A percentile compares a stretch with the other conserved stretches of the same genome.
Evolutionary conservation across 2,113 vertebrate genomes (phyloP).

Genomic region (Myotis brandtii): DNA sequence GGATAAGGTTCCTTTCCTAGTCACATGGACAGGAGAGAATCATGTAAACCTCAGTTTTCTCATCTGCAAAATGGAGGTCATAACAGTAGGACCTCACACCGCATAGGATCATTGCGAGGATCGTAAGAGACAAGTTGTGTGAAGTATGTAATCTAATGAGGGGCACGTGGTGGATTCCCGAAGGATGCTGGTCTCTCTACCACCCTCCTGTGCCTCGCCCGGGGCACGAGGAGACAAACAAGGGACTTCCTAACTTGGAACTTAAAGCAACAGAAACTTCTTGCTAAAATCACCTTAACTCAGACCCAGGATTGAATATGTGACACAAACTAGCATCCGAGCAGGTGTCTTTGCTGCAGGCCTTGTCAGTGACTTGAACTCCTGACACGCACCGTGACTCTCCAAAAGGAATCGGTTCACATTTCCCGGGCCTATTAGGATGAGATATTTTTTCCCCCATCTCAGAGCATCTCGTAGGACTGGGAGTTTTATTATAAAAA

Average conservation of each 20-base stretch:
- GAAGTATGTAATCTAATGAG: accelerated
- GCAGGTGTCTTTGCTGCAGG: not conserved
- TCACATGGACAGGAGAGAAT: not conserved
- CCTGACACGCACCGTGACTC: accelerated
- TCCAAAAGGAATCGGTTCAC: not conserved
- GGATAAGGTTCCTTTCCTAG: not conserved
- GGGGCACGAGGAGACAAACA: not conserved
- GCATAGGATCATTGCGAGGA: too few species aligned
- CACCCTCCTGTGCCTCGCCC: accelerated
- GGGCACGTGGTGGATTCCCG: accelerated
- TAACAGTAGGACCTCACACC: too few species aligned
- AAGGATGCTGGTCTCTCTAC: too few species aligned
- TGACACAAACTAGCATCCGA: not conserved
- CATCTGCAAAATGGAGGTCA: not conserved
- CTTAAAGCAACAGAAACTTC: not conserved
- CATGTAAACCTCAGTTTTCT: not conserved
- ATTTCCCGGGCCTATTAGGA: not conserved
- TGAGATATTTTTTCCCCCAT: not conserved
- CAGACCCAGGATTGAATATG: not conserved
- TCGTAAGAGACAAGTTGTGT: not conserved
- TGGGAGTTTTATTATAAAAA: not conserved
- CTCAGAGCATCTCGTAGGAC: not conserved
- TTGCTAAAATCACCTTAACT: not conserved
- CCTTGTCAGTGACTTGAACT: not conserved
- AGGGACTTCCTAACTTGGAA: not conserved